A percentile compares a stretch with the other conserved stretches of the same genome.
Conservation (phyloP, 2,797 vertebrate genomes). For the Astyanax mexicanus region DNA sequence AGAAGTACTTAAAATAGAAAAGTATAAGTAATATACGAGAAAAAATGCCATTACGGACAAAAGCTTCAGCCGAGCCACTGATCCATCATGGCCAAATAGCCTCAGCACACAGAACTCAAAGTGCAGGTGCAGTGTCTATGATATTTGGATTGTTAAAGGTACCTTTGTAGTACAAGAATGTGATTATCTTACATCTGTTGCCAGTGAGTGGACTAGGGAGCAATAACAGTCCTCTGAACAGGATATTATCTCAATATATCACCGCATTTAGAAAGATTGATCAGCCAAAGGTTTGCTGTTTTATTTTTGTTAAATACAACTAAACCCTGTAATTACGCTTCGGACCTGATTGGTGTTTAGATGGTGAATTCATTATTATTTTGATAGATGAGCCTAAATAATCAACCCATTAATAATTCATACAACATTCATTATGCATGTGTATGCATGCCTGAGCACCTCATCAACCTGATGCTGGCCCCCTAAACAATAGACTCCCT, state of each 20-base stretch:
- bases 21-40: too few species aligned
- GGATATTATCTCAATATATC: conserved; percentile 64
- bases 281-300: conserved; percentile 72
- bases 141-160: conserved; percentile 39
- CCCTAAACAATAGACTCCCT: conserved; percentile 95
- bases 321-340: conserved; percentile 98
- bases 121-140: conserved; percentile 19
- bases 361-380: conserved; percentile 99
- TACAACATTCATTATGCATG: conserved; percentile 99
- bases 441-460: conserved; percentile 96
- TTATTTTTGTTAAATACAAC: conserved; percentile 89
- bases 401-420: conserved; percentile 99
- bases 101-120: conserved; percentile 5
- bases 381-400: conserved; percentile 99
- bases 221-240: conserved; percentile 56
- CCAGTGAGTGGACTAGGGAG: conserved; percentile 45
- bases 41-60: too few species aligned
- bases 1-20: too few species aligned
- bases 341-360: conserved; percentile 96
- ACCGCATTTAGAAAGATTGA: conserved; percentile 71
- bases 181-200: conserved; percentile 46
- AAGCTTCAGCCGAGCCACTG: too few species aligned
- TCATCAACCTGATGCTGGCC: conserved; percentile 97
- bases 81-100: not conserved
- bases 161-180: conserved; percentile 41